phyloP scores from a whole-genome alignment of 2,888 invertebrate genomes.

The Spicauda simplicius region DNA sequence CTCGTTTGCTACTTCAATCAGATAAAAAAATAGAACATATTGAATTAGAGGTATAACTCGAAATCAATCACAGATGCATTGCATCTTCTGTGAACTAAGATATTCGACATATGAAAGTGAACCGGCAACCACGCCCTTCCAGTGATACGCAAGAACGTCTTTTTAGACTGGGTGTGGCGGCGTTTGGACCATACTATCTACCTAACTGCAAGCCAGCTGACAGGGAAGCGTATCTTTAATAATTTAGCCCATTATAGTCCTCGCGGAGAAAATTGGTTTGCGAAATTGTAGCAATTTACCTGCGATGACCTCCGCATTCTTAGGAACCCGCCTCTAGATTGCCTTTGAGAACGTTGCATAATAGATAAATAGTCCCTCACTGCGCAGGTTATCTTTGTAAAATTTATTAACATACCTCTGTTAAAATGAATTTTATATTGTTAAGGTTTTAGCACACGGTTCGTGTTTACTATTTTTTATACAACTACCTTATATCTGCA shows the following conservation, averaged over 20 bases:
- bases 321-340: conserved; percentile 39
- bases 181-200: too few relatives aligned
- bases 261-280: conserved; percentile 45
- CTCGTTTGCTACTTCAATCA: too few relatives aligned
- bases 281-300: conserved; percentile 46
- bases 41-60: too few relatives aligned
- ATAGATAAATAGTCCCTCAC: conserved; percentile 22
- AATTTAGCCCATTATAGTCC: conserved; percentile 3
- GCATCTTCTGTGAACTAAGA: too few relatives aligned
- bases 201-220: not conserved
- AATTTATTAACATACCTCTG: conserved; percentile 7
- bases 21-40: too few relatives aligned
- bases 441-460: not conserved
- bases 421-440: conserved; percentile 5
- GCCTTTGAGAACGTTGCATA: conserved; percentile 23
- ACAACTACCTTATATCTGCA: too few relatives aligned
- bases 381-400: conserved; percentile 17
- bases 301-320: conserved; percentile 41
- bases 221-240: conserved; percentile 8
- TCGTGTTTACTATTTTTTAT: too few relatives aligned
- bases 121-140: too few relatives aligned
- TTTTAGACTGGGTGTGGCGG: too few relatives aligned
- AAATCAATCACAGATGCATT: too few relatives aligned
- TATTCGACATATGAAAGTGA: too few relatives aligned
- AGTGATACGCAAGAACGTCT: too few relatives aligned